Conservation (phyloP, 2,888 invertebrate genomes). For the Drosophila tripunctata region DNA sequence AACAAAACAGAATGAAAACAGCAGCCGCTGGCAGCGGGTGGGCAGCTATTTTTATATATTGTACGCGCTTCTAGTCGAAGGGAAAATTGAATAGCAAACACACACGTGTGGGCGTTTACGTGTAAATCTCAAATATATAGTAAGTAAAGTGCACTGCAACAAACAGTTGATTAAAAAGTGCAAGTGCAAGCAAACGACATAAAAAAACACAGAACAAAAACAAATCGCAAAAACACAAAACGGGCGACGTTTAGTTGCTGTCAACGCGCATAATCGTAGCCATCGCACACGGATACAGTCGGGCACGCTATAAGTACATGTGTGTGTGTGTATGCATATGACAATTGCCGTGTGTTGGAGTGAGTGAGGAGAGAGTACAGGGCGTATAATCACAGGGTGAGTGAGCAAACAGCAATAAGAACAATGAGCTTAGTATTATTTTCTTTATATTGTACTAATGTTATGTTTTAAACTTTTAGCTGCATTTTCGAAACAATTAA, state of each 20-base stretch:
- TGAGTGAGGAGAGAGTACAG: slow-evolving; percentile 28
- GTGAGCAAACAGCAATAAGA: slow-evolving; percentile 46
- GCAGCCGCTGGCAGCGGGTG: slow-evolving; percentile 59
- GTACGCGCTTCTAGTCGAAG: slow-evolving; percentile 44
- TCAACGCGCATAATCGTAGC: slow-evolving; percentile 76
- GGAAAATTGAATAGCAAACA: slow-evolving; percentile 40
- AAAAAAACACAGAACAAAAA: slow-evolving; percentile 11
- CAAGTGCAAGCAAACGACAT: slow-evolving; percentile 5
- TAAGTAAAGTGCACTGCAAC: slow-evolving; percentile 17
- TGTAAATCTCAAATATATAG: slow-evolving; percentile 13
- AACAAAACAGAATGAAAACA: slow-evolving; percentile 44
- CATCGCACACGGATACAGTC: slow-evolving; percentile 50
- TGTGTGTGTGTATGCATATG: slow-evolving; percentile 17
- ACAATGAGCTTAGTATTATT: slow-evolving; percentile 20
- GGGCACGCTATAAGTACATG: neutral
- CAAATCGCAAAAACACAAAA: slow-evolving; percentile 15
- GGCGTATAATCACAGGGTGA: slow-evolving; percentile 30
- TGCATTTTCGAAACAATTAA: slow-evolving; percentile 6
- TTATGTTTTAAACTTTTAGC: slow-evolving; percentile 16
- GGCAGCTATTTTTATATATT: slow-evolving; percentile 68
- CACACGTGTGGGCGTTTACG: slow-evolving; percentile 42
- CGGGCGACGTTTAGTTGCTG: slow-evolving; percentile 47
- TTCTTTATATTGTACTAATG: too few species aligned
- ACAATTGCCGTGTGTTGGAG: slow-evolving; percentile 25
- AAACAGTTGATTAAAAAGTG: slow-evolving; percentile 7